phyloP scores from a whole-genome alignment of 2,888 invertebrate species.

The Philereme transversata region DNA sequence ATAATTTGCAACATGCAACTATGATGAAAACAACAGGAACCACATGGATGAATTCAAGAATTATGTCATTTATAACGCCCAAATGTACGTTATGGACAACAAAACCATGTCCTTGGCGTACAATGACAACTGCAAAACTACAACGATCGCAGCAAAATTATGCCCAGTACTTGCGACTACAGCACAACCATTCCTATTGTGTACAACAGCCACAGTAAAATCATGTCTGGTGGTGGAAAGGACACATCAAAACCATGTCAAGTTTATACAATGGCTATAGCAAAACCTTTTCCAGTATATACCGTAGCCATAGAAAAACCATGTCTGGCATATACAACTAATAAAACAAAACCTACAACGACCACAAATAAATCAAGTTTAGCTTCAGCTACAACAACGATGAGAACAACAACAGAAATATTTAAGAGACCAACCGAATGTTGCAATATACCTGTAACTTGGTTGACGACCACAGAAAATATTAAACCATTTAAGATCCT shows the following conservation, averaged over 20 bases:
- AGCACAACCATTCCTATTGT: too few relatives aligned
- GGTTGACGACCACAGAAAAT: constrained; percentile 39
- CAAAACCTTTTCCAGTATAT: too few relatives aligned
- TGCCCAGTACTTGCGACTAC: too few relatives aligned
- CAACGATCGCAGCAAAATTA: not conserved
- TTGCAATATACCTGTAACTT: constrained; percentile 43
- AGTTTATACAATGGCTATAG: too few relatives aligned
- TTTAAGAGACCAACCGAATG: constrained; percentile 22
- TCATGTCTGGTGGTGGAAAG: not conserved
- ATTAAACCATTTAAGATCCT: constrained; percentile 2
- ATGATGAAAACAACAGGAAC: not conserved
- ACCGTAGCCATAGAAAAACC: too few relatives aligned
- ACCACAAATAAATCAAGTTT: constrained; percentile 2
- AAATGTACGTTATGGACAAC: constrained; percentile 7
- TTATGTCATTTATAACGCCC: constrained; percentile 11
- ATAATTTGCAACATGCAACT: constrained; percentile 1
- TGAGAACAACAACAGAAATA: constrained; percentile 9
- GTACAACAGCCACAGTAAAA: not conserved
- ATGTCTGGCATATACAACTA: too few relatives aligned
- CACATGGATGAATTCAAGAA: constrained; percentile 5
- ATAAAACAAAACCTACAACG: not conserved
- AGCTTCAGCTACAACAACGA: constrained; percentile 6
- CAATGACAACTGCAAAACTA: constrained; percentile 1
- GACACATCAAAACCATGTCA: too few relatives aligned
- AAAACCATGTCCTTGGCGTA: not conserved